Conservation (phyloP, 2,797 vertebrate species). For the Nyctalus aviator region DNA sequence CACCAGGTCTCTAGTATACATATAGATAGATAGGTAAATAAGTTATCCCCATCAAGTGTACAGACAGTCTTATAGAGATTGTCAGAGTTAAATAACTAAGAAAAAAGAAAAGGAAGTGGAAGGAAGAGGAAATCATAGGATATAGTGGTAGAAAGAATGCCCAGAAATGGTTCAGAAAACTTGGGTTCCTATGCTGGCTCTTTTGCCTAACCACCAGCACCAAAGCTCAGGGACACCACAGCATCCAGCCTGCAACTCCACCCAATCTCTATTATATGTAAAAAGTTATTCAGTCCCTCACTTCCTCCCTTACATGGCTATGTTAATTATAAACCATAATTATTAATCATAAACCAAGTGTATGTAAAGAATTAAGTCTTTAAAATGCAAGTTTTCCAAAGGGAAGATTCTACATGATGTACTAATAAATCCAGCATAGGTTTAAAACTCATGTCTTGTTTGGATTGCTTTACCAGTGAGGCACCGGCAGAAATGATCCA, state of each 20-base stretch:
- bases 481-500: neutral
- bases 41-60: neutral
- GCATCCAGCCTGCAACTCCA: neutral
- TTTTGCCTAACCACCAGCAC: neutral
- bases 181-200: neutral
- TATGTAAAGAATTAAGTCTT: neutral
- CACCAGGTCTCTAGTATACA: no score
- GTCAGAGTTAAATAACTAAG: neutral
- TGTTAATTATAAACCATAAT: no score
- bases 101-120: neutral
- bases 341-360: neutral
- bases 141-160: neutral
- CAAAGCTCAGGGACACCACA: neutral
- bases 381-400: conserved; percentile 39
- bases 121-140: neutral
- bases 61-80: neutral
- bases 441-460: neutral
- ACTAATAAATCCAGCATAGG: neutral
- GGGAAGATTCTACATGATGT: neutral
- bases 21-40: no score
- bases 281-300: neutral
- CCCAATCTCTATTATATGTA: neutral
- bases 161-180: neutral
- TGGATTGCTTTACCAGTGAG: neutral
- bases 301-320: neutral